Evolutionary conservation across 2,888 invertebrate genomes (phyloP).

Genomic region (Ommatoiulus sabulosus): DNA sequence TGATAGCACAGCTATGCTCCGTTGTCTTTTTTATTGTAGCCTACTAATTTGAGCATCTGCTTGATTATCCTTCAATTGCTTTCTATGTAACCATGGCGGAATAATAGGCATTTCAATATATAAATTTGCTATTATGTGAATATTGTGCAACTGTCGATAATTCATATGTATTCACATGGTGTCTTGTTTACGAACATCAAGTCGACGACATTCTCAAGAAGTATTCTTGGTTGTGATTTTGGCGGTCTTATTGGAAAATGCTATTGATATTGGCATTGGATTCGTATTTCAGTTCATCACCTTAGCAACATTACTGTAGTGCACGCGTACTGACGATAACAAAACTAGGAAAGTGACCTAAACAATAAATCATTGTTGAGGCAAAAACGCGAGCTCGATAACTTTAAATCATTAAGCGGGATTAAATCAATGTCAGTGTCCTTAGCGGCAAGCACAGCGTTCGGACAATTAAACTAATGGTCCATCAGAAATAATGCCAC

Average conservation of each 20-base stretch:
- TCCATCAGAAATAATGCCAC: neutral
- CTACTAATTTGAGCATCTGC: no score
- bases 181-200: no score
- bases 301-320: neutral
- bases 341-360: neutral
- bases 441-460: neutral
- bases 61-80: no score
- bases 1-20: no score
- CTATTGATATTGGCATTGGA: conserved; percentile 10
- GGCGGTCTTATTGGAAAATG: neutral
- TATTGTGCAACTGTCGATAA: no score
- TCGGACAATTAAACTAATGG: neutral
- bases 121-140: no score
- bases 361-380: conserved; percentile 8
- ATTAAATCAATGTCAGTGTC: neutral
- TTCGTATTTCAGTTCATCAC: neutral
- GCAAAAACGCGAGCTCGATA: neutral
- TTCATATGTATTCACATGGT: no score
- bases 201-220: neutral
- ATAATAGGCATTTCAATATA: no score
- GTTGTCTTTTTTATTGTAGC: no score
- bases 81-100: no score
- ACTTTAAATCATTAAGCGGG: conserved; percentile 10
- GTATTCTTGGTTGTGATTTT: neutral
- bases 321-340: neutral